A percentile compares a stretch with the other conserved stretches of the same genome.
These are phyloP conservation scores for Benthosema pterotum DNA, from an alignment of 2,797 vertebrate species.

Conservation along the genomic window DNA sequence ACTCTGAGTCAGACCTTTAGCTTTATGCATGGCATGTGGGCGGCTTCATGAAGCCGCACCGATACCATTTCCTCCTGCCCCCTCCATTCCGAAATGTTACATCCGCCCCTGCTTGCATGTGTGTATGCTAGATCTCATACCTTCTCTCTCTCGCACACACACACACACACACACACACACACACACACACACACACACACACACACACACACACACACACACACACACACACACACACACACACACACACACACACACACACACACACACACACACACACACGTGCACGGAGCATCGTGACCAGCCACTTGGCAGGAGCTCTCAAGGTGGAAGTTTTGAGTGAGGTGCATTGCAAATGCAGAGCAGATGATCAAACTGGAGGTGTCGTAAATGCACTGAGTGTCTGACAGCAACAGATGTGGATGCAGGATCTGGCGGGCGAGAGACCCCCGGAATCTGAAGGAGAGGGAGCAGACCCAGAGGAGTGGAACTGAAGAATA, in stretches of 20 bases:
- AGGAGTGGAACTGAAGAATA: constrained; percentile 38
- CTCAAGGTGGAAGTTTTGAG: constrained; percentile 59
- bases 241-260: too few species aligned
- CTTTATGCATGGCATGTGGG: too few species aligned
- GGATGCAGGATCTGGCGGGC: constrained; percentile 55
- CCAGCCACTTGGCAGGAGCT: constrained; percentile 56
- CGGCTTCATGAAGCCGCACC: too few species aligned
- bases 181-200: constrained; percentile 6
- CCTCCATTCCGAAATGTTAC: too few species aligned
- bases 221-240: constrained; percentile 1
- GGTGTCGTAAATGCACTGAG: constrained; percentile 42
- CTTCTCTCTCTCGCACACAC: too few species aligned
- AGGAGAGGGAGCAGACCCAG: constrained; percentile 42
- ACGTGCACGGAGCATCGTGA: constrained; percentile 51
- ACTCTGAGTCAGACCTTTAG: too few species aligned
- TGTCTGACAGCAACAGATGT: constrained; percentile 55
- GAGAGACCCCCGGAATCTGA: constrained; percentile 36
- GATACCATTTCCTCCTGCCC: too few species aligned
- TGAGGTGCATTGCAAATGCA: constrained; percentile 62
- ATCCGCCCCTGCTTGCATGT: too few species aligned
- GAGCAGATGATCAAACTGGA: constrained; percentile 60
- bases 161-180: not conserved
- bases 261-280: constrained; percentile 9
- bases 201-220: not conserved
- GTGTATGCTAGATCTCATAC: too few species aligned